These are phyloP conservation scores for Marronus borbonicus DNA, from an alignment of 2,888 invertebrate genomes.

Conservation along the genomic window DNA sequence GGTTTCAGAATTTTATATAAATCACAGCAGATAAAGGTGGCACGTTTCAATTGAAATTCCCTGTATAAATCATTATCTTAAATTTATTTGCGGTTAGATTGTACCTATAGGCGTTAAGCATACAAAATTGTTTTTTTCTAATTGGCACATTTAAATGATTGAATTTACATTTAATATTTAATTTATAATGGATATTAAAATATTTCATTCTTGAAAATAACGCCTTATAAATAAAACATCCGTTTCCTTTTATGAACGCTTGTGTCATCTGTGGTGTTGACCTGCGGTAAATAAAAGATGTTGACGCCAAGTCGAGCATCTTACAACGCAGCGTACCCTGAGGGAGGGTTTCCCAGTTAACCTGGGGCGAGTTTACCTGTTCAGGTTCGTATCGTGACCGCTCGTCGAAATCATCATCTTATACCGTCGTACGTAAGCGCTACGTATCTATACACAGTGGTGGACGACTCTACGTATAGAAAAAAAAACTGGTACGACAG, in stretches of 20 bases:
- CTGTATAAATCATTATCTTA: too few species aligned
- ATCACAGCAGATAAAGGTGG: too few species aligned
- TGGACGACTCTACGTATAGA: neutral
- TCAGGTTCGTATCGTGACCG: slow-evolving; percentile 48
- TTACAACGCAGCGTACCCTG: slow-evolving; percentile 62
- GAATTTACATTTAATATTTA: too few species aligned
- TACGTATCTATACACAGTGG: too few species aligned
- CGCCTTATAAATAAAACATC: slow-evolving; percentile 31
- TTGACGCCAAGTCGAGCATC: slow-evolving; percentile 28
- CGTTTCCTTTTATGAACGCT: neutral
- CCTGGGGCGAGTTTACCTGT: slow-evolving; percentile 64
- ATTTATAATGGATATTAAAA: neutral
- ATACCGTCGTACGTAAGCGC: neutral
- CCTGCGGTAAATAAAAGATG: slow-evolving; percentile 14
- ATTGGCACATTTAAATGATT: too few species aligned
- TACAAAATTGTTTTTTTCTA: too few species aligned
- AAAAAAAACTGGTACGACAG: slow-evolving; percentile 12
- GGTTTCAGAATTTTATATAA: too few species aligned
- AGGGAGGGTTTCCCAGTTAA: slow-evolving; percentile 70
- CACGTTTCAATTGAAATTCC: too few species aligned
- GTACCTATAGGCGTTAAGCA: too few species aligned
- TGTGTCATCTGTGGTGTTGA: slow-evolving; percentile 10
- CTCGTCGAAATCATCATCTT: slow-evolving; percentile 48
- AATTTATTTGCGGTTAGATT: too few species aligned
- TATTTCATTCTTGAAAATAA: neutral